These are phyloP conservation scores for Formica selysi DNA, from an alignment of 1,140 invertebrate genomes.

Conservation along the genomic window DNA sequence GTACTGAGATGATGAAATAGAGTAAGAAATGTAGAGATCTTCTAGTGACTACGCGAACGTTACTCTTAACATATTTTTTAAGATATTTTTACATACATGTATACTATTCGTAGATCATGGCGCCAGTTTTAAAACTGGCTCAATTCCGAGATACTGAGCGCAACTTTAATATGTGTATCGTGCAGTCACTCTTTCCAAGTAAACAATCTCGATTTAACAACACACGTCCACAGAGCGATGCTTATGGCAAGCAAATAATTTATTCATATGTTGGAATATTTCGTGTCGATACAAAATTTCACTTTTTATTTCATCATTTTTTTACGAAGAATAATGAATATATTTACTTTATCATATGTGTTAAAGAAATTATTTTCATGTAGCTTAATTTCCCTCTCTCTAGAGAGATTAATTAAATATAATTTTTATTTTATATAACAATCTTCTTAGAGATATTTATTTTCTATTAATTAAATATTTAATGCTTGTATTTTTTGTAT, in stretches of 20 bases:
- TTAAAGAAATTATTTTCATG: neutral
- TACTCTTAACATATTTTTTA: constrained; percentile 42
- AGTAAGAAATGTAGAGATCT: constrained; percentile 7
- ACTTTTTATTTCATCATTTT: neutral
- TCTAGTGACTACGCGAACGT: constrained; percentile 26
- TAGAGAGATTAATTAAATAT: neutral
- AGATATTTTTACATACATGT: constrained; percentile 67
- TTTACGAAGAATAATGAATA: neutral
- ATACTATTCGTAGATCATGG: constrained; percentile 70
- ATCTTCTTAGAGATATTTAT: neutral
- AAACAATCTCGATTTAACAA: constrained; percentile 33
- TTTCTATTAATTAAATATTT: neutral
- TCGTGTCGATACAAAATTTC: neutral
- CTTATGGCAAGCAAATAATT: constrained; percentile 27
- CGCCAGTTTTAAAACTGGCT: constrained; percentile 66
- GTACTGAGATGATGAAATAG: constrained; percentile 2
- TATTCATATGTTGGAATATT: neutral
- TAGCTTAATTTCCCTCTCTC: neutral
- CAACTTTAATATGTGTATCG: neutral
- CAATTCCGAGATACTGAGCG: constrained; percentile 10
- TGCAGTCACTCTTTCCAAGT: constrained; percentile 17
- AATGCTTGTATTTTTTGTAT: neutral
- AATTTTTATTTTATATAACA: neutral
- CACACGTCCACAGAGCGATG: neutral
- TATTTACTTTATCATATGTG: neutral